A percentile compares a stretch with the other conserved stretches of the same genome.
These are phyloP conservation scores for Fratercula arctica DNA, from an alignment of 2,797 vertebrate genomes.

Conservation along the genomic window DNA sequence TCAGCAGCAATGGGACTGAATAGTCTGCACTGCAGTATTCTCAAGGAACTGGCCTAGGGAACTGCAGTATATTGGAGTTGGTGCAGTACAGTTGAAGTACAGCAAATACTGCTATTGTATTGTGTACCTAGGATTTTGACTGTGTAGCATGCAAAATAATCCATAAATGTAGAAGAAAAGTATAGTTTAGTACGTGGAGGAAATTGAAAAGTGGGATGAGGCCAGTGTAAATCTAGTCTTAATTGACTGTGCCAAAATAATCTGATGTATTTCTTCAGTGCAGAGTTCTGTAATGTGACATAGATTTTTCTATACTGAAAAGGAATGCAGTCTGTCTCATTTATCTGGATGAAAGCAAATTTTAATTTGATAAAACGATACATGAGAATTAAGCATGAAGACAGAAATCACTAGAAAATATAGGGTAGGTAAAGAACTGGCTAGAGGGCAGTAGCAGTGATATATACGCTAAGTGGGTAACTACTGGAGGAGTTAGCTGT, in stretches of 20 bases:
- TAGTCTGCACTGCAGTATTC: not conserved
- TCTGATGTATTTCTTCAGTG: not conserved
- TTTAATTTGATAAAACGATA: not conserved
- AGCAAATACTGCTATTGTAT: not conserved
- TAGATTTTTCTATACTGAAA: not conserved
- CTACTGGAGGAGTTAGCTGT: not conserved
- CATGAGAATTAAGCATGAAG: not conserved
- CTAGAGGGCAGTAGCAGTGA: not conserved
- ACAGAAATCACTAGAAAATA: not conserved
- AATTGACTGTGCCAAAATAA: not conserved
- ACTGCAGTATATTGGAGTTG: not conserved
- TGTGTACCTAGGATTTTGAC: not conserved
- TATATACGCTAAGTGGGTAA: accelerated
- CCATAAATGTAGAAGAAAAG: not conserved
- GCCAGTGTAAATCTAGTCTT: not conserved
- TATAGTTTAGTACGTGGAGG: not conserved
- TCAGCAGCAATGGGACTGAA: not conserved
- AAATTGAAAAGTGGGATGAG: not conserved
- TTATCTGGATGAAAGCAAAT: not conserved
- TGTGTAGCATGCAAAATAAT: not conserved
- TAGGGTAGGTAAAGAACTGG: not conserved
- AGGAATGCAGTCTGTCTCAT: not conserved
- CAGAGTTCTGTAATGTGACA: not conserved
- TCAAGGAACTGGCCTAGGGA: not conserved
- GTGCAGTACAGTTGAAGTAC: not conserved